These are phyloP conservation scores for Boleophthalmus pectinirostris DNA, from an alignment of 2,113 vertebrate genomes.

Conservation along the genomic window DNA sequence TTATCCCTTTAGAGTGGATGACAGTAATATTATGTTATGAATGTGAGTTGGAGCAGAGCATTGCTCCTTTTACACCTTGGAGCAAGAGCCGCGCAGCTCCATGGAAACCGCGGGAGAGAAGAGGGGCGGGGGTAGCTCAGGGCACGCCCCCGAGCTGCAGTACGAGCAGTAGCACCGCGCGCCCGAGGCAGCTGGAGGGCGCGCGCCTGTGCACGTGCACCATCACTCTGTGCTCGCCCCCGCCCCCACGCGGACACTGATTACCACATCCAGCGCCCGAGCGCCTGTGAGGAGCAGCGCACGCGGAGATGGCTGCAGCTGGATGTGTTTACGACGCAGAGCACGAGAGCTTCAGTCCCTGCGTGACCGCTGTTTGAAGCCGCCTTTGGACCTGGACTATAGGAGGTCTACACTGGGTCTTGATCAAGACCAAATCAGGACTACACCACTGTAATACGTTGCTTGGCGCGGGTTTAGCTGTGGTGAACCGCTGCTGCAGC, in stretches of 20 bases:
- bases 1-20: neutral
- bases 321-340: constrained; percentile 56
- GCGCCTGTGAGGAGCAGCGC: constrained; percentile 27
- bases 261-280: constrained; percentile 51
- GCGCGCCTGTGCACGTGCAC: constrained; percentile 50
- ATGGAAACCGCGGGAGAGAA: constrained; percentile 9
- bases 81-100: neutral
- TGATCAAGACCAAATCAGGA: neutral
- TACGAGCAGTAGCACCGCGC: constrained; percentile 66
- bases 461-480: neutral
- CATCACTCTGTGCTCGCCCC: constrained; percentile 24
- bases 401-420: neutral
- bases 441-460: neutral
- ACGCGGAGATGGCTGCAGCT: constrained; percentile 66
- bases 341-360: constrained; percentile 43
- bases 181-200: constrained; percentile 67
- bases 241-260: constrained; percentile 46
- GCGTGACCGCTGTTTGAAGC: constrained; percentile 36
- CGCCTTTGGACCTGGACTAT: constrained; percentile 22
- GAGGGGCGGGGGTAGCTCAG: constrained; percentile 48
- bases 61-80: neutral
- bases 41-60: neutral
- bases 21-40: neutral
- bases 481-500: constrained; percentile 11
- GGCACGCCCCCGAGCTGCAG: constrained; percentile 79